Conservation (phyloP, 2,797 vertebrate genomes). For the Gymnoscopelus microlampas region DNA sequence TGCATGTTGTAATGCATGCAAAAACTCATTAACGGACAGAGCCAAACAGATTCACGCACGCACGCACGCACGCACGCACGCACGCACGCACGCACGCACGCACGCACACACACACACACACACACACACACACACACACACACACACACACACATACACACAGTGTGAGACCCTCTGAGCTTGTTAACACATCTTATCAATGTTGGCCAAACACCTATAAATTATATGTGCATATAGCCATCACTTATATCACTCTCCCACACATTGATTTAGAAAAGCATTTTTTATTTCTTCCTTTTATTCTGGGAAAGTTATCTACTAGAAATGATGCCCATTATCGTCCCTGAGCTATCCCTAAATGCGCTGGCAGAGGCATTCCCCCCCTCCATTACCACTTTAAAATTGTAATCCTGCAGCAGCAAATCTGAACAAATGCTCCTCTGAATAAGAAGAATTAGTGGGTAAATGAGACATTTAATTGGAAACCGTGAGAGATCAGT, state of each 20-base stretch:
- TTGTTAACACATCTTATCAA: conserved; percentile 53
- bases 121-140: conserved; percentile 7
- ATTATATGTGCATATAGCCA: conserved; percentile 47
- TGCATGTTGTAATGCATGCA: conserved; percentile 1
- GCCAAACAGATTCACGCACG: background rate
- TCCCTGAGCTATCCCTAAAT: conserved; percentile 58
- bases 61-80: conserved; percentile 11
- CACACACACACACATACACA: background rate
- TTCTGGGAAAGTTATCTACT: conserved; percentile 62
- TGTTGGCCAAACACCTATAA: conserved; percentile 59
- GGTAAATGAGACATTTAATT: conserved; percentile 87
- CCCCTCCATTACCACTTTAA: conserved; percentile 71
- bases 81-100: conserved; percentile 7
- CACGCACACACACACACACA: conserved; percentile 22
- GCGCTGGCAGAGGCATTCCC: conserved; percentile 59
- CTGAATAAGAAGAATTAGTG: conserved; percentile 81
- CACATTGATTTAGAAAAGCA: conserved; percentile 60
- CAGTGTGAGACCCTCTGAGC: conserved; percentile 29
- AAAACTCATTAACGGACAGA: background rate
- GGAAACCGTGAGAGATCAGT: conserved; percentile 75
- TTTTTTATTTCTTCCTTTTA: conserved; percentile 44
- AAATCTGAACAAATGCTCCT: conserved; percentile 75
- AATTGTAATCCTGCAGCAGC: conserved; percentile 74
- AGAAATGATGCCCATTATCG: conserved; percentile 75
- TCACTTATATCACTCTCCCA: conserved; percentile 55